Evolutionary conservation across 2,888 invertebrate genomes (phyloP).

Genomic region (Eupithecia centaureata): DNA sequence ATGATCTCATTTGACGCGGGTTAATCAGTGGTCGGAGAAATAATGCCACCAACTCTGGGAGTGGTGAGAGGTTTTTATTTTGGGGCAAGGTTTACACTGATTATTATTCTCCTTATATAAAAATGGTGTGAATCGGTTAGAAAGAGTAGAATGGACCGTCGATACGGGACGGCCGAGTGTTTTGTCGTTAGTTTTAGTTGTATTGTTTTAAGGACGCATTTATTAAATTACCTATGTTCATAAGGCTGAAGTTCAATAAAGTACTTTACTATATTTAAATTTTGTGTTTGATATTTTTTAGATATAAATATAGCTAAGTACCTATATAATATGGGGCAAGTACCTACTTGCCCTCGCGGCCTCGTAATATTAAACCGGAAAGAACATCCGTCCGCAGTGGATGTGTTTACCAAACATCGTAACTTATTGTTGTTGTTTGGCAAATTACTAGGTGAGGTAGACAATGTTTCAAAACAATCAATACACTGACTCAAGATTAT

Average conservation of each 20-base stretch:
- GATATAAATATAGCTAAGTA: not conserved
- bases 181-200: too few species aligned
- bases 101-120: too few species aligned
- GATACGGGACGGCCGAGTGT: not conserved
- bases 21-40: not conserved
- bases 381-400: not conserved
- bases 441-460: not conserved
- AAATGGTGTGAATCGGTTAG: too few species aligned
- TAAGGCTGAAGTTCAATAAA: not conserved
- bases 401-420: conserved; percentile 1
- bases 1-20: too few species aligned
- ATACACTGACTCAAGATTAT: conserved; percentile 49
- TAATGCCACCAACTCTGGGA: not conserved
- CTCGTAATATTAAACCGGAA: not conserved
- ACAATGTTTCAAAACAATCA: conserved; percentile 26
- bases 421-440: not conserved
- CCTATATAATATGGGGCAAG: too few species aligned
- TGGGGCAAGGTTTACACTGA: not conserved
- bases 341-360: not conserved
- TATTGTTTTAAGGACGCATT: not conserved
- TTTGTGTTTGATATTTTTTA: not conserved
- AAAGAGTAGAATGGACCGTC: not conserved
- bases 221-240: not conserved
- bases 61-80: not conserved
- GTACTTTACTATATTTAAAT: not conserved